Conservation (phyloP, 2,888 invertebrate species). For the Biston betularia region DNA sequence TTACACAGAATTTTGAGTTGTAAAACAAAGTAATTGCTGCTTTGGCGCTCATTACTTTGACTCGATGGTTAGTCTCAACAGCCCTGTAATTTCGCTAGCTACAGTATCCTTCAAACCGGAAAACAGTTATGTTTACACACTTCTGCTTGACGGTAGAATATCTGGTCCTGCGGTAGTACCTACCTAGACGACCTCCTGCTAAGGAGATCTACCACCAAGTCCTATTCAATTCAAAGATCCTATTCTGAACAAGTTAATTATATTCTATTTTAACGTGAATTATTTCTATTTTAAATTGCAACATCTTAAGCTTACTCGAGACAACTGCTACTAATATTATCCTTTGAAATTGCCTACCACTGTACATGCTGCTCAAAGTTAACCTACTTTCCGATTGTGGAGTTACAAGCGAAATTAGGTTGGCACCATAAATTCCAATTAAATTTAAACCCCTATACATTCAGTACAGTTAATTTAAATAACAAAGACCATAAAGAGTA, state of each 20-base stretch:
- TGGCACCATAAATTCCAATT: conserved; percentile 25
- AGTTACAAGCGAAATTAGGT: conserved; percentile 27
- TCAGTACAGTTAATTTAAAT: conserved; percentile 32
- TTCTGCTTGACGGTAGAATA: no score
- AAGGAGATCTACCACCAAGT: no score
- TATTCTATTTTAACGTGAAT: background rate
- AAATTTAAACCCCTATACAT: conserved; percentile 29
- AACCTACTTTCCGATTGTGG: conserved; percentile 18
- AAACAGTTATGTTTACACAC: no score
- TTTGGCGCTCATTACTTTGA: no score
- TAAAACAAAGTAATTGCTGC: no score
- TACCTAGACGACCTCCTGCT: no score
- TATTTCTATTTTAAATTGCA: background rate
- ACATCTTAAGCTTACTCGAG: background rate
- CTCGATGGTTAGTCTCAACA: no score
- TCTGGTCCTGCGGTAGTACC: no score
- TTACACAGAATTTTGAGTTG: no score
- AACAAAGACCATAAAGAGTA: conserved; percentile 35
- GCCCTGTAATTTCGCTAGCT: no score
- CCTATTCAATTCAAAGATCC: background rate
- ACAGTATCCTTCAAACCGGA: no score
- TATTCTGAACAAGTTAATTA: background rate
- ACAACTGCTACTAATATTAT: conserved; percentile 6
- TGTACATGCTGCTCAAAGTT: conserved; percentile 14
- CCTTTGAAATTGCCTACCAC: conserved; percentile 20